Evolutionary conservation across 2,888 invertebrate genomes (phyloP), one percentile per base, ranked within the genome.

Genomic region (Pristionchus arcanus): DNA sequence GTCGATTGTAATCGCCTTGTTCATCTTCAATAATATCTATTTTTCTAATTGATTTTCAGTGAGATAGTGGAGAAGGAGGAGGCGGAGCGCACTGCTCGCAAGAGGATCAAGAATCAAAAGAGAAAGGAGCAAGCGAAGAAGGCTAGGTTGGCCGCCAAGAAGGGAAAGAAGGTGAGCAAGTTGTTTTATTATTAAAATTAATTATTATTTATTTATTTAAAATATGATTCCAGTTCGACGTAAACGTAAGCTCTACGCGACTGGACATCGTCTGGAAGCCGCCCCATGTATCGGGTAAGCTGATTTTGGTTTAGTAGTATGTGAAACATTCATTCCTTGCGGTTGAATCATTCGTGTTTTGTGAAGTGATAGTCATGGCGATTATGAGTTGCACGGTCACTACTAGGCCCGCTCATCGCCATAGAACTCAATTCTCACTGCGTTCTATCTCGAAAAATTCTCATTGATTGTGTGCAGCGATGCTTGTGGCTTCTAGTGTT

Each of bases 31-130:
- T 25, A 68, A n/a, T 68, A 68, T n/a, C 15, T 68, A n/a, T 68
- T 15, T n/a, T 68, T 5, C 25, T 71, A 71, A 71, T 71, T 31
- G 71, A 31, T 42, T 77, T 77, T 25, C 66, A 66, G 66, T 66
- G 66, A 28, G n/a, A n/a, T 66, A 66, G n/a, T 66, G 28, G 28
- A n/a, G 59, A 86, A 92, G 74, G 92, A 89, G 15, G 95, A 95
- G 90, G 93, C 93, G 68, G 92, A 90, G 31, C 92, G 92, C 88
- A 93, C 94, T 7, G 93, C 94, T 98, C 98, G 98, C 95, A 98
- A 98, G 95, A 96, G 98, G 93, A 97, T 97, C 0, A 99, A 98
- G 95, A 96, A 98, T 94, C 95, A 91, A 89, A 90, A 92, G 81
- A 92, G 93, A 83, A 91, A 93, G 89, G 92, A 92, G 31, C 90